Conservation (phyloP, 1,140 invertebrate genomes). For the Heliconius hewitsoni region DNA sequence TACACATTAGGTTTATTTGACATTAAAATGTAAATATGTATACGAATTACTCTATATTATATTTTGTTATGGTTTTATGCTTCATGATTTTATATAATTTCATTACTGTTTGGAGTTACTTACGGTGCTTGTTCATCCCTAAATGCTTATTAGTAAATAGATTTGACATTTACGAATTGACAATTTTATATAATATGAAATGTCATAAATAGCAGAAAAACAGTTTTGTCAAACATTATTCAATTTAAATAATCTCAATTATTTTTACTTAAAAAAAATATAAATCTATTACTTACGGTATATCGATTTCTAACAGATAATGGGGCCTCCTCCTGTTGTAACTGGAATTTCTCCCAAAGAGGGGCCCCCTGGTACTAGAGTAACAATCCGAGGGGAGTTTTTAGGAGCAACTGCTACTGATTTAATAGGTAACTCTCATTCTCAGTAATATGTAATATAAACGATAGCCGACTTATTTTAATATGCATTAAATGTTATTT, state of each 20-base stretch:
- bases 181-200: not conserved
- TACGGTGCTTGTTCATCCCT: too few relatives aligned
- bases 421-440: slow-evolving; percentile 86
- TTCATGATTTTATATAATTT: too few relatives aligned
- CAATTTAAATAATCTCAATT: not conserved
- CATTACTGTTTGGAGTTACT: too few relatives aligned
- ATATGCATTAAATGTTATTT: not conserved
- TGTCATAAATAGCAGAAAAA: not conserved
- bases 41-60: too few relatives aligned
- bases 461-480: not conserved
- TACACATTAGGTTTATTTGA: too few relatives aligned
- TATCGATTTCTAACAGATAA: slow-evolving; percentile 49
- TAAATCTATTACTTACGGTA: not conserved
- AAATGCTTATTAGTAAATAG: too few relatives aligned
- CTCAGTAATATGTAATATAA: not conserved
- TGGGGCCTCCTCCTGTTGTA: slow-evolving; percentile 92
- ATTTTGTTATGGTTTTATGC: too few relatives aligned
- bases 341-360: slow-evolving; percentile 99
- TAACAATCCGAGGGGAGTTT: slow-evolving; percentile 98
- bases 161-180: not conserved
- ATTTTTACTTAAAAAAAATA: not conserved
- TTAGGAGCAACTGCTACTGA: slow-evolving; percentile 92
- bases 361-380: slow-evolving; percentile 96
- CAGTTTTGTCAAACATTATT: not conserved
- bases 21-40: too few relatives aligned